Evolutionary conservation across 2,888 invertebrate genomes (phyloP), one percentile per base, ranked within the genome.

Genomic region (Acleris laterana): DNA sequence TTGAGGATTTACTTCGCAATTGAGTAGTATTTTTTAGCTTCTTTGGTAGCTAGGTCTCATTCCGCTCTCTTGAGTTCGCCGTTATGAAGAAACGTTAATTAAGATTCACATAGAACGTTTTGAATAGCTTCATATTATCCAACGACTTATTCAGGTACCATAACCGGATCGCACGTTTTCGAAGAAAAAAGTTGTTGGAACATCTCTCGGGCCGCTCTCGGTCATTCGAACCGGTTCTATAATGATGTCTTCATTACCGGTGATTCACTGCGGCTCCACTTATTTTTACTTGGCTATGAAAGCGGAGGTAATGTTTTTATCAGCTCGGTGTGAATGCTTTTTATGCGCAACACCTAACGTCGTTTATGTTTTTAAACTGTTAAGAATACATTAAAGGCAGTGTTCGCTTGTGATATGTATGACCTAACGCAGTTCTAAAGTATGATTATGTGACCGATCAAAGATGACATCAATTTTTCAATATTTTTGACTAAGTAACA

Each of bases 201-300:
- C 71, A 70, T 76, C 76, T 77, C 77, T 71, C 75, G 69, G 71
- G 73, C 74, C 77, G 71, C 74, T 81, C 73, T 76, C 79, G 74
- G 77, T 74, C 77, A 79, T 78, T 70, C 72, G 73, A 87, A 90
- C 92, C 90, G 89, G 92, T 90, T 89, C 74, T 66, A 72, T 83
- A 84, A 87, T 85, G 84, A 90, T 90, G 89, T 89, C 90, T 91
- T 91, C 88, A 91, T 91, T 88, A 89, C 82, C 74, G 71, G 76
- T 85, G 87, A 89, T 87, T 88, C 88, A 87, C 80, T 77, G 77
- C 79, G 75, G 71, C 75, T 79, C 79, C 74, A 78, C 75, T 80
- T 76, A 77, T 77, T 74, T 72, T 62, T 59, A 58, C 63, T 63
- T 48, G 49, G 42, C 53, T 59, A 57, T 58, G 61, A 51, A 51